Conservation (phyloP, 2,797 vertebrate genomes). For the Alca torda region DNA sequence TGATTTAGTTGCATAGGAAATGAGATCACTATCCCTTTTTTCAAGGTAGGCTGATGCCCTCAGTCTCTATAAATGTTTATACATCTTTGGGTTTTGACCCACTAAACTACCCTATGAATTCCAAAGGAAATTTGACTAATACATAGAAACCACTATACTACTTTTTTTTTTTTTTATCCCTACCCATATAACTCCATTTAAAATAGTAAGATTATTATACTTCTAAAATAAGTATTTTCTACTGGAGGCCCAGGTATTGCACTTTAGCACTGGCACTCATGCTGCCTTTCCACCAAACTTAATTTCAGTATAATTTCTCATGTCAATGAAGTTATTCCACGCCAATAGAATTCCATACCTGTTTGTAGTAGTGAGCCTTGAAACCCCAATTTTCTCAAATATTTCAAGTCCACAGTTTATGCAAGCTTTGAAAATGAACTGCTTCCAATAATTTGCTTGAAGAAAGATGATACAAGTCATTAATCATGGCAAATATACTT, state of each 20-base stretch:
- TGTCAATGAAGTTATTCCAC: neutral
- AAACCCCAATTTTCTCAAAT: neutral
- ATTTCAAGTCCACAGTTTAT: neutral
- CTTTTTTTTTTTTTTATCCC: neutral
- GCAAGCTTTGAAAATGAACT: neutral
- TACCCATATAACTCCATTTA: neutral
- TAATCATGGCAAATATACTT: conserved; percentile 13
- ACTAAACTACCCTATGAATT: neutral
- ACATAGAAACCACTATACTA: neutral
- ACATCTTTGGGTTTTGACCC: neutral
- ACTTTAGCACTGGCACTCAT: neutral
- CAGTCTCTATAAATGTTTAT: neutral
- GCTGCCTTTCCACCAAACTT: neutral
- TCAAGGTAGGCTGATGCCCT: neutral
- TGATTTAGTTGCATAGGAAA: neutral
- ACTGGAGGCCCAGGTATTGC: neutral
- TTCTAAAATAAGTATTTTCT: neutral
- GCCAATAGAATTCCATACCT: neutral
- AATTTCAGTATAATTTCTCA: neutral
- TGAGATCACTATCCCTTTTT: neutral
- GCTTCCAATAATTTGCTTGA: conserved; percentile 20
- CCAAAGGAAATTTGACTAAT: neutral
- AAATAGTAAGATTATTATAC: neutral
- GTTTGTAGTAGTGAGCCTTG: neutral
- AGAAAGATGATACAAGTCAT: conserved; percentile 23